These are phyloP conservation scores for Helostoma temminkii DNA, from an alignment of 2,797 vertebrate species.

Conservation along the genomic window DNA sequence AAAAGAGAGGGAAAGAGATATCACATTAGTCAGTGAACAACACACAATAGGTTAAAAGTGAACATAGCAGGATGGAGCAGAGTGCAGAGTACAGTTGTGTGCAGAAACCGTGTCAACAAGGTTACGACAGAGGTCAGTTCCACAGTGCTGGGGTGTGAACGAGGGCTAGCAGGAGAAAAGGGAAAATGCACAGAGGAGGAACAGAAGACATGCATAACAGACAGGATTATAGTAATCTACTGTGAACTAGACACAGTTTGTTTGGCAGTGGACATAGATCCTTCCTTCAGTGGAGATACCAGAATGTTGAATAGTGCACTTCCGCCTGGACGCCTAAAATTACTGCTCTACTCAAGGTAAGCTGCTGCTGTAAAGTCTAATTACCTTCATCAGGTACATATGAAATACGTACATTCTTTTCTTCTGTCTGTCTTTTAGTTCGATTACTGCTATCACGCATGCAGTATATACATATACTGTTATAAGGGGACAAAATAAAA, in stretches of 20 bases:
- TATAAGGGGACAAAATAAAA: background rate
- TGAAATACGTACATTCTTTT: background rate
- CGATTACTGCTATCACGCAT: no score
- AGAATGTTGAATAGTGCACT: background rate
- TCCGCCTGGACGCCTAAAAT: background rate
- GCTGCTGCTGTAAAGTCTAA: background rate
- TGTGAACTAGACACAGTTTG: background rate
- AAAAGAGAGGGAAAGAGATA: constrained; percentile 75
- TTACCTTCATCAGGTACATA: background rate
- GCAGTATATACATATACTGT: background rate
- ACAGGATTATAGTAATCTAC: background rate
- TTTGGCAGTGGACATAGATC: background rate
- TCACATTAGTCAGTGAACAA: constrained; percentile 77
- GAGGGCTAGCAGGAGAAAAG: constrained; percentile 12
- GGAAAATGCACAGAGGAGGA: constrained; percentile 30
- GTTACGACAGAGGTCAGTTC: constrained; percentile 28
- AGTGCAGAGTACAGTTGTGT: constrained; percentile 61
- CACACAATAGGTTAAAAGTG: constrained; percentile 69
- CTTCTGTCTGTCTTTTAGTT: no score
- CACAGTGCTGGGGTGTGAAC: constrained; percentile 57
- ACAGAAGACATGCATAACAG: constrained; percentile 57
- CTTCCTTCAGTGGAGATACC: background rate
- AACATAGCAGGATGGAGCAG: constrained; percentile 63
- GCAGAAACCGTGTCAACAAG: constrained; percentile 47
- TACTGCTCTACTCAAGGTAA: constrained; percentile 2